Evolutionary conservation across 2,113 vertebrate genomes (phyloP), one percentile per base, ranked within the genome.

Genomic region (Nerophis lumbriciformis): DNA sequence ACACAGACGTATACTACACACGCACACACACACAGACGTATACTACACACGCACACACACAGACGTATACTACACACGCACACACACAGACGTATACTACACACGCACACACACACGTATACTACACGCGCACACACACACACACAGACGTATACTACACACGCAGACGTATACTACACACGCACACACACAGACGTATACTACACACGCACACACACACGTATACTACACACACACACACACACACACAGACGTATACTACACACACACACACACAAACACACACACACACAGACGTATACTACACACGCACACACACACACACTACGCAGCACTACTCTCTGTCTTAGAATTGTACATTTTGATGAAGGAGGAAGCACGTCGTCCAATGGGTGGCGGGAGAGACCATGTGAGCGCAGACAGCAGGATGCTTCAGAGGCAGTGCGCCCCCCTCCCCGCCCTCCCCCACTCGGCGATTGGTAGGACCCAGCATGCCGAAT

Each of bases 271-370:
- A 28, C 28, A 28, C 28, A 28, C 3, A 28, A 1, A 4, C 28
- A 3, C 28, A 28, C 37, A 63, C 28, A 28, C 28, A 28, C 28
- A 28, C 28, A 28, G 28, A 28, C 28, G 28, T 51, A 50, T 61
- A 59, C 57, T 66, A 49, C 78, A 49, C 78, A 13, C 58, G 52
- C 54, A 57, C 66, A 59, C 68, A 57, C 66, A 59, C 68, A 71
- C 61, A 63, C 19, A 69, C 37, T 61, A 75, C 56, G 61, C 80
- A 76, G 80, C 78, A 78, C 83, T 84, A 87, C 87, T 84, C 82
- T 85, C 82, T 87, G 85, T 86, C 87, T 86, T 87, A 85, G 85
- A 88, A 87, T 87, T 85, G 83, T 87, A 84, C 87, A 88, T 86
- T 85, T 87, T 84, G 83, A 86, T 87, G 85, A 87, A 87, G 85